Evolutionary conservation across 1,140 invertebrate species (phyloP).

Genomic region (Anastrepha obliqua): DNA sequence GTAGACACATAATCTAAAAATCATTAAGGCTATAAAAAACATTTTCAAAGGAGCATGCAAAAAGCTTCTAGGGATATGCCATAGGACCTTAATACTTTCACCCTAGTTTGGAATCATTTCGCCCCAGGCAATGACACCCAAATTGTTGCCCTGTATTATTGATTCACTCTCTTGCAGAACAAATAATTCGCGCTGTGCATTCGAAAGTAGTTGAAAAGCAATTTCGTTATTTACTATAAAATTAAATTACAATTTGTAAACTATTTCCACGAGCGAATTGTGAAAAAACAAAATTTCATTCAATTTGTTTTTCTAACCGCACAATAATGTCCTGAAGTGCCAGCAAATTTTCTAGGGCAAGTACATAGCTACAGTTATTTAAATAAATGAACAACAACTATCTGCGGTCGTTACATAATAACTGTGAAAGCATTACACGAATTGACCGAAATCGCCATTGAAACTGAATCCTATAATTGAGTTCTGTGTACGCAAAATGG

Average conservation of each 20-base stretch:
- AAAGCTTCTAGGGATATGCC: too few species aligned
- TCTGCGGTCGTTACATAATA: background rate
- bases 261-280: background rate
- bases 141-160: too few species aligned
- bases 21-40: too few species aligned
- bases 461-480: background rate
- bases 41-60: too few species aligned
- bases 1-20: too few species aligned
- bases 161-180: too few species aligned
- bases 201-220: background rate
- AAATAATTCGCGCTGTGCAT: background rate
- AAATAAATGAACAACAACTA: background rate
- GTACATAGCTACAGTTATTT: background rate
- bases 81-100: too few species aligned
- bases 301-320: background rate
- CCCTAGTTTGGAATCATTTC: too few species aligned
- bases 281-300: background rate
- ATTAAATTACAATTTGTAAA: slow-evolving; percentile 38
- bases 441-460: slow-evolving; percentile 21
- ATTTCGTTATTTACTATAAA: background rate
- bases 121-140: too few species aligned
- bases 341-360: background rate
- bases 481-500: background rate
- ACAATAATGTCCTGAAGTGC: background rate
- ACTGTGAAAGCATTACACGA: background rate